A percentile compares a stretch with the other conserved stretches of the same genome.
phyloP scores from a whole-genome alignment of 2,113 vertebrate species.

The Paradisaea rubra region DNA sequence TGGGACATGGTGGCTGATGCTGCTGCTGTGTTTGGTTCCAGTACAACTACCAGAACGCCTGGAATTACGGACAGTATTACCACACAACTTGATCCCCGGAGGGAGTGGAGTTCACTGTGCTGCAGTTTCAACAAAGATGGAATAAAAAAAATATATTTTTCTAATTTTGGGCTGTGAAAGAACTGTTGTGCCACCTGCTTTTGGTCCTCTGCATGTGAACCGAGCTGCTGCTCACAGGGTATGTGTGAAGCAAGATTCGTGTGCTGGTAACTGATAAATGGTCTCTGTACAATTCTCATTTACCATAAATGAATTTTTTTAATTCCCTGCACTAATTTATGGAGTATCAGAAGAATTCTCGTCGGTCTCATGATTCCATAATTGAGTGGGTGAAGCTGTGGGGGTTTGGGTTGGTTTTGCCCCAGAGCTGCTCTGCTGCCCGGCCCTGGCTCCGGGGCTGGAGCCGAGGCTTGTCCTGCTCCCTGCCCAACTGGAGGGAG shows the following conservation, averaged over 20 bases:
- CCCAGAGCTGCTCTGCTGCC: background rate
- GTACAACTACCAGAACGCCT: conserved; percentile 90
- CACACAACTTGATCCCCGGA: conserved; percentile 85
- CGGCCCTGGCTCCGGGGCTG: background rate
- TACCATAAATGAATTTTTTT: conserved; percentile 40
- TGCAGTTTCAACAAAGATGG: conserved; percentile 41
- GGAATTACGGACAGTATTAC: conserved; percentile 98
- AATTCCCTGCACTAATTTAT: conserved; percentile 69
- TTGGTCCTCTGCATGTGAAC: conserved; percentile 64
- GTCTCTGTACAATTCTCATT: conserved; percentile 58
- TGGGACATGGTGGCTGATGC: background rate
- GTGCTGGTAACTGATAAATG: conserved; percentile 48
- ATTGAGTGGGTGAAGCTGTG: background rate
- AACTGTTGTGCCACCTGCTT: conserved; percentile 62
- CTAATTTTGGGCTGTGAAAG: conserved; percentile 68
- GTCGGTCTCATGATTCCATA: background rate
- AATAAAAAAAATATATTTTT: conserved; percentile 63
- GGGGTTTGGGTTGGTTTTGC: background rate
- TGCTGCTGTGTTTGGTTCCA: conserved; percentile 48
- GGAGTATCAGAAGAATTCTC: conserved; percentile 45
- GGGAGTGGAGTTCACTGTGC: background rate
- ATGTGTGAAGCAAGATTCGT: conserved; percentile 55
- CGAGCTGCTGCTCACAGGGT: conserved; percentile 43
- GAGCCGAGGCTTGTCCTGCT: background rate
- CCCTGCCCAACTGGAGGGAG: background rate